Conservation (phyloP, 2,797 vertebrate genomes). For the Bradypus variegatus region DNA sequence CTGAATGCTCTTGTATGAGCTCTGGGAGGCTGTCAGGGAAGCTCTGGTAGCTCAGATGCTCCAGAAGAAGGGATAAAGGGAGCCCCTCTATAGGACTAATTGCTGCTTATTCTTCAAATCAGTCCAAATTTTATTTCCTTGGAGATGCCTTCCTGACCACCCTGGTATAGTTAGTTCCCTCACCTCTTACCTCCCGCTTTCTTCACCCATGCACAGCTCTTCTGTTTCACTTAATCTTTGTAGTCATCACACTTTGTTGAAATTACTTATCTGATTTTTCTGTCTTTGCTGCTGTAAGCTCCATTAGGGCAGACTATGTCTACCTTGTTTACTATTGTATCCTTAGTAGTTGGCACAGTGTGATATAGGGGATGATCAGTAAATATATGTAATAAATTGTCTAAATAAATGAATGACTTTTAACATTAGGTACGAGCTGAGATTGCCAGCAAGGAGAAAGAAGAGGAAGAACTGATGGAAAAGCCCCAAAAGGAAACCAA, state of each 20-base stretch:
- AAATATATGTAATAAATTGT: background rate
- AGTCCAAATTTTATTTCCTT: slow-evolving; percentile 14
- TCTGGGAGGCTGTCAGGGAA: background rate
- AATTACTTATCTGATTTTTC: background rate
- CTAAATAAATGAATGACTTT: slow-evolving; percentile 4
- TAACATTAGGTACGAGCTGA: slow-evolving; percentile 89
- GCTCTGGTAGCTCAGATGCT: background rate
- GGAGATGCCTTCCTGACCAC: background rate
- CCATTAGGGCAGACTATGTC: background rate
- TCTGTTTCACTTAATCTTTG: background rate
- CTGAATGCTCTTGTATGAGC: background rate
- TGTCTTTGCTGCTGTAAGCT: background rate
- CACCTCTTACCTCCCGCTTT: background rate
- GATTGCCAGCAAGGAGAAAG: slow-evolving; percentile 97
- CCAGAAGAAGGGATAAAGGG: background rate
- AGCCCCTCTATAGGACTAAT: background rate
- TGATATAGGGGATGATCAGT: background rate
- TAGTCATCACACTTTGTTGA: background rate
- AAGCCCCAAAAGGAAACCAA: slow-evolving; percentile 97
- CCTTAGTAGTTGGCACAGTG: background rate
- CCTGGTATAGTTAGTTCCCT: background rate
- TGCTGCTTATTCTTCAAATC: background rate
- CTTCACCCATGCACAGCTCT: background rate
- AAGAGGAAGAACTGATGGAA: slow-evolving; percentile 97
- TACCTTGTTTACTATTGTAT: background rate